Conservation (phyloP, 2,113 vertebrate species). For the Corythornis cristatus region DNA sequence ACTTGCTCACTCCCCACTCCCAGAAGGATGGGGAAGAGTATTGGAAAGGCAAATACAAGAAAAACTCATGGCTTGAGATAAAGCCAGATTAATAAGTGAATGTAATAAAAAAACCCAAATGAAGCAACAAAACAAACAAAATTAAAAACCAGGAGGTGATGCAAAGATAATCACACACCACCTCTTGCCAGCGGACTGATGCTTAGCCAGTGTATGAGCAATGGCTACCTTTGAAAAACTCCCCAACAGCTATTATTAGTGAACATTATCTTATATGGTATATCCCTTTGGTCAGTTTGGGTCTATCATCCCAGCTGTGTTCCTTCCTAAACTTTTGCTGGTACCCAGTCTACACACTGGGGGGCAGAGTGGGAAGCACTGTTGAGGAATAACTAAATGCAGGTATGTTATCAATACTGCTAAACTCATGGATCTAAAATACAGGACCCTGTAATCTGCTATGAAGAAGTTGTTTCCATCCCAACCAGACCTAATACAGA, state of each 20-base stretch:
- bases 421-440: not conserved
- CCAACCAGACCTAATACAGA: not conserved
- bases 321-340: not conserved
- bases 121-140: not conserved
- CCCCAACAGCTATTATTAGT: not conserved
- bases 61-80: not conserved
- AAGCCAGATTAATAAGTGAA: not conserved
- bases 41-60: not conserved
- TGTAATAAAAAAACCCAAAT: not conserved
- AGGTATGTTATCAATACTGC: no score
- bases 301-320: not conserved
- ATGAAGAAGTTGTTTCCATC: not conserved
- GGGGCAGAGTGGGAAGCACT: not conserved
- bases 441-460: not conserved
- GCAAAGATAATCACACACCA: not conserved
- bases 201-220: not conserved
- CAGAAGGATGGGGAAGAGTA: not conserved
- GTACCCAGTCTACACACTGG: not conserved
- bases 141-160: not conserved
- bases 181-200: fast-evolving
- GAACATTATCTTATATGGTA: not conserved
- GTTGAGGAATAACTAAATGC: not conserved
- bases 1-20: not conserved
- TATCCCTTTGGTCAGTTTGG: not conserved
- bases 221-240: not conserved